Percentiles rank a stretch among this genome's conserved stretches.
phyloP scores from a whole-genome alignment of 2,113 vertebrate genomes.

The Megaleporinus macrocephalus region DNA sequence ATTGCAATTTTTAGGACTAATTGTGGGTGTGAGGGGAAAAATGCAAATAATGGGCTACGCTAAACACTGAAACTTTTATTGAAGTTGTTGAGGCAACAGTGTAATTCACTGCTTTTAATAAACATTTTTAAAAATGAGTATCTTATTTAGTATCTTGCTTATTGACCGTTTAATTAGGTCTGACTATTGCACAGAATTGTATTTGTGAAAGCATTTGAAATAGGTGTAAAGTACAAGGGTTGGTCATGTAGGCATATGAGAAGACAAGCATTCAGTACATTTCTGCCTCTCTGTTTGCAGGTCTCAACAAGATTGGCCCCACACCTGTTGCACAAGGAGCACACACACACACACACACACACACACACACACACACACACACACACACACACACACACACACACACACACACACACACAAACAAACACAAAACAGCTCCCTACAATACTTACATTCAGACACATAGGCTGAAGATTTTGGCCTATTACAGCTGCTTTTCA shows the following conservation, averaged over 20 bases:
- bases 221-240: background rate
- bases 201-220: conserved; percentile 18
- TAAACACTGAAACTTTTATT: too few relatives aligned
- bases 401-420: conserved; percentile 9
- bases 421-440: background rate
- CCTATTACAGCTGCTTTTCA: background rate
- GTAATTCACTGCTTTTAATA: too few relatives aligned
- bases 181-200: background rate
- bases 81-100: too few relatives aligned
- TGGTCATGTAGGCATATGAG: conserved; percentile 16
- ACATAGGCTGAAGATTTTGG: background rate
- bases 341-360: conserved; percentile 1
- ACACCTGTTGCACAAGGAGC: conserved; percentile 61
- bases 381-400: background rate
- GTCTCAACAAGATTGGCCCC: conserved; percentile 63
- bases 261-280: conserved; percentile 30
- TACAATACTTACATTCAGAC: conserved; percentile 1
- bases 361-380: background rate
- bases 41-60: too few relatives aligned
- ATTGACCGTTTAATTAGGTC: too few relatives aligned
- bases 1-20: too few relatives aligned
- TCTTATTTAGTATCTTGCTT: too few relatives aligned
- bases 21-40: too few relatives aligned
- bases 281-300: conserved; percentile 51
- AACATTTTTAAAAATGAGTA: too few relatives aligned